Evolutionary conservation across 2,888 invertebrate species (phyloP), one percentile per base, ranked within the genome.

Genomic region (Charanyca ferruginea): DNA sequence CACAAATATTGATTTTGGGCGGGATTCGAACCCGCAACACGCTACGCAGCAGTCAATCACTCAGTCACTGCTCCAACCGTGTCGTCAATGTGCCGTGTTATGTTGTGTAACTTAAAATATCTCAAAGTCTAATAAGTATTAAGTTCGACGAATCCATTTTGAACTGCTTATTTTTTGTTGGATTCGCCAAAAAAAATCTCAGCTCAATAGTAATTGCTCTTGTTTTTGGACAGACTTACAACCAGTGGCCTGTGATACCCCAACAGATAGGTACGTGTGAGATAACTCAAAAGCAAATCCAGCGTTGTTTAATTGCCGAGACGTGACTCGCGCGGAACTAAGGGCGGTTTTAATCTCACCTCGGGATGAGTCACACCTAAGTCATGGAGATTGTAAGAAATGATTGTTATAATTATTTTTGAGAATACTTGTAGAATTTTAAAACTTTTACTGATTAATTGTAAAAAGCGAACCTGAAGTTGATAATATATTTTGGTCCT

Each of bases 291-390:
- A 51, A 28, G 58, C 42, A 41, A 62, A 54, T 45, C 32, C 58
- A 58, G 16, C 58, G 49, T 62, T 75, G 75, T 62, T 74, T 77
- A 77, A 79, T 79, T 77, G 55, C 75, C 38, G 38, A 23, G 9
- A 77, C 76, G 79, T 77, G 76, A 69, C 70, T 52, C 4, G 35
- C 20, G 35, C 22, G 44, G 61, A 55, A 55, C 58, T 51, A 28
- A 66, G 35, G 38, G 8, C 1, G 32, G 61, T 32, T 47, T 38
- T 71, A 59, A 73, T 49, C 48, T 45, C 11, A 47, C 55, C 59
- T 47, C 28, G 35, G 25, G 25, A 11, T 13, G 7, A 20, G 22
- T 41, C 45, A 45, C 44, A 69, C 32, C n/a, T 28, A 48, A 47
- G 25, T 58, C 49, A 51, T 71, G 16, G 6, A 11, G 18, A 9